A percentile compares a stretch with the other conserved stretches of the same genome.
phyloP scores from a whole-genome alignment of 2,113 vertebrate species.

The Myxocyprinus asiaticus region DNA sequence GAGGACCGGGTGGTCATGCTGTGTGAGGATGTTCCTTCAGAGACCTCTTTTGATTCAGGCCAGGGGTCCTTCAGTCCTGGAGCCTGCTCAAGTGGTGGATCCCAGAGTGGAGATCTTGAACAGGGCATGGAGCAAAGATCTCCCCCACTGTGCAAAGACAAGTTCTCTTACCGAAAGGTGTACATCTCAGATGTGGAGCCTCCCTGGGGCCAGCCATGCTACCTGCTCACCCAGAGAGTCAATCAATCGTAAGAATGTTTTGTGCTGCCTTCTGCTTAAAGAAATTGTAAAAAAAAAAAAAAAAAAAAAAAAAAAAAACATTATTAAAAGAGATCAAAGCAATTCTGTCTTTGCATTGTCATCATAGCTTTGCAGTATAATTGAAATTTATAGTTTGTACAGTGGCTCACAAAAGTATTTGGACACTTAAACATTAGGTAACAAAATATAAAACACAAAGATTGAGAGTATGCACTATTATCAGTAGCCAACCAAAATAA shows the following conservation, averaged over 20 bases:
- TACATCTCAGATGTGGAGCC: constrained; percentile 47
- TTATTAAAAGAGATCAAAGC: no score
- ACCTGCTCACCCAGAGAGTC: constrained; percentile 55
- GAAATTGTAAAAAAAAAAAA: no score
- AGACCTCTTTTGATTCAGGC: constrained; percentile 50
- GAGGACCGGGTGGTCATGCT: constrained; percentile 74
- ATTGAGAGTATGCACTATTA: no score
- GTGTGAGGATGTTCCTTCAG: constrained; percentile 68
- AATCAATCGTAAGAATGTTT: constrained; percentile 57
- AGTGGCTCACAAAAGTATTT: no score
- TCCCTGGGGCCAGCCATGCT: constrained; percentile 23
- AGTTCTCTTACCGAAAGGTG: constrained; percentile 55
- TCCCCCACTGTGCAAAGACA: constrained; percentile 54
- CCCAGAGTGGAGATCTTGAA: constrained; percentile 53
- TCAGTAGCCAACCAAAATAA: no score
- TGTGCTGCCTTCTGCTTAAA: background rate
- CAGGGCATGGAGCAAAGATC: background rate
- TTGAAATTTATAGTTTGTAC: background rate
- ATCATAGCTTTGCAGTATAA: background rate
- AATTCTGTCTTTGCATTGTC: constrained; percentile 14
- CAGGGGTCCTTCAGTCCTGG: constrained; percentile 41
- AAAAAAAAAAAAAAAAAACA: no score
- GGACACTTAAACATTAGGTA: no score
- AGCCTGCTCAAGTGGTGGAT: constrained; percentile 53
- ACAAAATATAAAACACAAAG: no score